Conservation (phyloP, 1,140 invertebrate species). For the Megathymus violae region DNA sequence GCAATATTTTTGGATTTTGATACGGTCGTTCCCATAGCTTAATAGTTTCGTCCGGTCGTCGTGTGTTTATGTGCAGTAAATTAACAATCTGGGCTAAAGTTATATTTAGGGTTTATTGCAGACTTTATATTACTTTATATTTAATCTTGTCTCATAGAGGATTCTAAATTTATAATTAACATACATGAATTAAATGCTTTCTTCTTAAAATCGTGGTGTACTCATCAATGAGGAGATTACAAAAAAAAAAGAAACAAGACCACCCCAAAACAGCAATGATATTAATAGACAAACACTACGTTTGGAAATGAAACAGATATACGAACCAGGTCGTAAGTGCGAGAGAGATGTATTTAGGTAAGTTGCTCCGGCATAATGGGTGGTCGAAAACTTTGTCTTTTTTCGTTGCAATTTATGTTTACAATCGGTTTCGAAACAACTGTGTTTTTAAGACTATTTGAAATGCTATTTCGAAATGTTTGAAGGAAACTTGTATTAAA, state of each 20-base stretch:
- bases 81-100: no score
- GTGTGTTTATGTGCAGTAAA: no score
- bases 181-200: no score
- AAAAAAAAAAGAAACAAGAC: slow-evolving; percentile 51
- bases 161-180: no score
- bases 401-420: slow-evolving; percentile 65
- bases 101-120: no score
- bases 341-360: slow-evolving; percentile 51
- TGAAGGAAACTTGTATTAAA: neutral
- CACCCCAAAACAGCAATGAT: slow-evolving; percentile 69
- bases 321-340: slow-evolving; percentile 21
- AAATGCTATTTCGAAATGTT: slow-evolving; percentile 3
- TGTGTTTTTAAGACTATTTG: slow-evolving; percentile 7
- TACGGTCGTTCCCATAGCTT: no score
- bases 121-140: no score
- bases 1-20: no score
- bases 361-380: slow-evolving; percentile 59
- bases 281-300: slow-evolving; percentile 65
- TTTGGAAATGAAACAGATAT: slow-evolving; percentile 49
- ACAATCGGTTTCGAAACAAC: slow-evolving; percentile 42
- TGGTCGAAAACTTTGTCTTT: slow-evolving; percentile 67
- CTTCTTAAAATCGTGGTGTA: slow-evolving; percentile 18
- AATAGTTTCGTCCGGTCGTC: no score
- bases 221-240: slow-evolving; percentile 7
- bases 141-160: no score